Conservation (phyloP, 2,797 vertebrate species). For the Cetoscarus ocellatus region DNA sequence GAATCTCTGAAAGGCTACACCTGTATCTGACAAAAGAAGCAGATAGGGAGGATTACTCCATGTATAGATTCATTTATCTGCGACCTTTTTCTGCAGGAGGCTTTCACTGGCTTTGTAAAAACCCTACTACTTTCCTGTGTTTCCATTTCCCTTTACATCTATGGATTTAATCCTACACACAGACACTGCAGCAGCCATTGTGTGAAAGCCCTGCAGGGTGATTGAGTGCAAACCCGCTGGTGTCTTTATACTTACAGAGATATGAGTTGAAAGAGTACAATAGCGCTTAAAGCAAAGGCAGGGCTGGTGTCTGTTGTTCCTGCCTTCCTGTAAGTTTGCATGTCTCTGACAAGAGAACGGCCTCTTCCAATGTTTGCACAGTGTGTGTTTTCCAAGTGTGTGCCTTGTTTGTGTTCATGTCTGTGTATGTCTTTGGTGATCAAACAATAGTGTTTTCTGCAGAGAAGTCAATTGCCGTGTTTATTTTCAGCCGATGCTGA, state of each 20-base stretch:
- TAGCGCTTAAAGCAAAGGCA: slow-evolving; percentile 41
- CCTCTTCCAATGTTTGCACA: slow-evolving; percentile 69
- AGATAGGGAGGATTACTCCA: slow-evolving; percentile 30
- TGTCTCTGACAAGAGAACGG: slow-evolving; percentile 69
- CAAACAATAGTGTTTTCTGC: slow-evolving; percentile 58
- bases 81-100: slow-evolving; percentile 20
- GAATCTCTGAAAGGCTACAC: slow-evolving; percentile 24
- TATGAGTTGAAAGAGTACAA: slow-evolving; percentile 50
- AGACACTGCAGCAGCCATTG: slow-evolving; percentile 31
- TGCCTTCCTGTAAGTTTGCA: slow-evolving; percentile 64
- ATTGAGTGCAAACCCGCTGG: slow-evolving; percentile 30
- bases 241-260: slow-evolving; percentile 46
- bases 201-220: slow-evolving; percentile 32
- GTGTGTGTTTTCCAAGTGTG: slow-evolving; percentile 51
- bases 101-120: slow-evolving; percentile 48
- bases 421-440: slow-evolving; percentile 55
- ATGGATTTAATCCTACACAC: slow-evolving; percentile 6
- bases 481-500: slow-evolving; percentile 10
- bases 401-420: slow-evolving; percentile 59
- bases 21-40: slow-evolving; percentile 43
- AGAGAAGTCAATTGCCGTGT: slow-evolving; percentile 49
- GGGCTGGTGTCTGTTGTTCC: slow-evolving; percentile 57
- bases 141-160: slow-evolving; percentile 51
- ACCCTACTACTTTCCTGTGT: slow-evolving; percentile 30
- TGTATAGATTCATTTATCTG: slow-evolving; percentile 37